Evolutionary conservation across 1,140 invertebrate genomes (phyloP), one percentile per base, ranked within the genome.

Genomic region (Drosophila eugracilis): DNA sequence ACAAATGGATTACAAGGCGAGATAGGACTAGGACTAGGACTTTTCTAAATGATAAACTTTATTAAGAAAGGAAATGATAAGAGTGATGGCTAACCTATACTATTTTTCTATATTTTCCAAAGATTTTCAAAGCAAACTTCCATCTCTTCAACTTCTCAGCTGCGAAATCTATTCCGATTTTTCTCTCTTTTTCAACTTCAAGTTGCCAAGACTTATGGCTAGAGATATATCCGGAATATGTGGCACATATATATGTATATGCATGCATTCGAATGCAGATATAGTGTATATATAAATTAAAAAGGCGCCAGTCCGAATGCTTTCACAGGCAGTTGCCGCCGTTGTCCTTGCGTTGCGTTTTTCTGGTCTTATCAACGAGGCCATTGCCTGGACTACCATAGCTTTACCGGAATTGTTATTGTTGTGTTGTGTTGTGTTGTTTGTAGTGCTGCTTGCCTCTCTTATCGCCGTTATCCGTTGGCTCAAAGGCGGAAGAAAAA

Each of bases 351-450:
- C n/a, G 17, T 24, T 34, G 53, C 36, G 48, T 12, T 37, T 22
- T 76, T 50, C 42, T 49, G 19, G 36, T 53, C 55, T 72, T 79
- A 79, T 79, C 76, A 79, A 59, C 58, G 58, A 17, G 63, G 50
- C 45, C 70, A 34, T 49, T 36, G 42, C 32, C 45, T 24, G 41
- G 15, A 21, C 28, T 58, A 21, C 28, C 54, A 24, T 37, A n/a
- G 19, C 41, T 22, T 36, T 44, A 42, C 34, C 15, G 17, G 21
- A 30, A 34, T 36, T 5, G 48, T 30, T 49, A 34, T 53, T 42
- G 24, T 62, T 45, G 36, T n/a, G n/a, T n/a, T n/a, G n/a, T n/a
- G n/a, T n/a, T n/a, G 0, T 15, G 34, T 6, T 28, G 50, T 3
- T 32, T 9, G 10, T 12, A 6, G 10, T 3, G 28, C 2, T 52